Evolutionary conservation across 2,888 invertebrate species (phyloP).

Genomic region (Thereva unica): DNA sequence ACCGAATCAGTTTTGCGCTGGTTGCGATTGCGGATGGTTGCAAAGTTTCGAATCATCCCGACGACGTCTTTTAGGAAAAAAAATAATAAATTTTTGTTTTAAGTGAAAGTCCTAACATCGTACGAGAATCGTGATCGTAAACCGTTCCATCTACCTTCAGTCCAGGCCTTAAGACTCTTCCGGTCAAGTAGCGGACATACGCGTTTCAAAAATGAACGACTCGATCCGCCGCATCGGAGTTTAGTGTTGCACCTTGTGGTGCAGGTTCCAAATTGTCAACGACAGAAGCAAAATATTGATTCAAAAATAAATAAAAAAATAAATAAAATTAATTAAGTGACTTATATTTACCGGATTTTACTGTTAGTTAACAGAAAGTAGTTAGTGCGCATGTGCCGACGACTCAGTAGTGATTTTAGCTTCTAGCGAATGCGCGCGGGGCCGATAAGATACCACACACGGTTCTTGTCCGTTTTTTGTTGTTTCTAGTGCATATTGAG

Average conservation of each 20-base stretch:
- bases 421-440: constrained; percentile 5
- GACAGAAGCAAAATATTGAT: neutral
- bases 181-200: constrained; percentile 11
- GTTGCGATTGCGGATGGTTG: constrained; percentile 46
- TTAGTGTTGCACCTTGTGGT: too few relatives aligned
- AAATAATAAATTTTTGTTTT: too few relatives aligned
- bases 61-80: neutral
- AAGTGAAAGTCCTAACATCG: constrained; percentile 6
- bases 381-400: constrained; percentile 15
- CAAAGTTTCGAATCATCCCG: constrained; percentile 16
- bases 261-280: neutral
- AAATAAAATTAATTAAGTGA: constrained; percentile 37
- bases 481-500: constrained; percentile 15
- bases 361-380: constrained; percentile 33
- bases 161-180: neutral
- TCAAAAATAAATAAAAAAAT: neutral
- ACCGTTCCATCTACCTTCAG: too few relatives aligned
- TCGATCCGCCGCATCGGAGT: too few relatives aligned
- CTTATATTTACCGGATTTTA: constrained; percentile 40
- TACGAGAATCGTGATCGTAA: too few relatives aligned
- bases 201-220: constrained; percentile 4
- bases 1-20: constrained; percentile 45
- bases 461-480: constrained; percentile 18
- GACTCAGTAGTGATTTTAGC: constrained; percentile 24
- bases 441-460: constrained; percentile 6